Evolutionary conservation across 2,113 vertebrate genomes (phyloP).

Genomic region (Phalacrocorax carbo): DNA sequence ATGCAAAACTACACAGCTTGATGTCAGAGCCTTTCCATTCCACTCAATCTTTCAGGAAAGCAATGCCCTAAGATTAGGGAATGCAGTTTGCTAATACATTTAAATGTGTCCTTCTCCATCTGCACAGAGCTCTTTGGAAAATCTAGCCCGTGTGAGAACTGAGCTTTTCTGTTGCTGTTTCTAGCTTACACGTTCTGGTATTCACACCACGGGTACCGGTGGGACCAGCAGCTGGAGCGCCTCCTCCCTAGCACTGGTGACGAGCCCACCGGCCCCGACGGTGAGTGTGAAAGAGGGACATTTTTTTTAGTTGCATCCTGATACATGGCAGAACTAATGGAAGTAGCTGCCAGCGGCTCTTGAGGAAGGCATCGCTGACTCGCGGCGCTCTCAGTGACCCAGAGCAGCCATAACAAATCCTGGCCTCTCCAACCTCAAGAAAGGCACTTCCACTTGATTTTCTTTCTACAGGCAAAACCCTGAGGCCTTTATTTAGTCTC

Average conservation of each 20-base stretch:
- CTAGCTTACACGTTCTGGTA: background rate
- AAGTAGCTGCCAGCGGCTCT: background rate
- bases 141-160: background rate
- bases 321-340: background rate
- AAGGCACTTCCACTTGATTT: background rate
- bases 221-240: background rate
- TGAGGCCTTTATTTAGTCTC: background rate
- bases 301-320: background rate
- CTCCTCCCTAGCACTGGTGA: background rate
- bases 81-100: background rate
- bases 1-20: background rate
- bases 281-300: background rate
- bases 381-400: accelerated
- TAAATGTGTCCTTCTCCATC: background rate
- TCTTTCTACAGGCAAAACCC: background rate
- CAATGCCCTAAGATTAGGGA: background rate
- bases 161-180: background rate
- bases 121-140: background rate
- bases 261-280: background rate
- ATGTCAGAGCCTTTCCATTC: background rate
- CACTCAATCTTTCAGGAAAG: background rate
- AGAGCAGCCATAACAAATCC: background rate
- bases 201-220: accelerated
- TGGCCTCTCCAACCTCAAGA: background rate
- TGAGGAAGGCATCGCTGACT: background rate